These are phyloP conservation scores for Graphium colonna DNA, from an alignment of 2,888 invertebrate genomes.

Conservation along the genomic window DNA sequence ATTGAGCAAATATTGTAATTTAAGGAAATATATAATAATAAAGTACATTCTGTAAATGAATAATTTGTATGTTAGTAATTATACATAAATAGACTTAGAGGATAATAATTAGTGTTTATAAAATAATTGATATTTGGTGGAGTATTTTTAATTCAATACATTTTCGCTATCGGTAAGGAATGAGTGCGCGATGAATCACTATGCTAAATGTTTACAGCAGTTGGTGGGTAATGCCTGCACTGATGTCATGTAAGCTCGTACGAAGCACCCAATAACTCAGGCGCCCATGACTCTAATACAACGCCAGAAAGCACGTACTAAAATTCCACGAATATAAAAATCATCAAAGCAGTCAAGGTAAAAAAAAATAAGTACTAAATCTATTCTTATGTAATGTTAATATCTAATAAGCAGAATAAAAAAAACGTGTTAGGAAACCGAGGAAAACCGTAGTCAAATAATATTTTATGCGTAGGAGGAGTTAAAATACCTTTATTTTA, in stretches of 20 bases:
- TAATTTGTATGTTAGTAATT: conserved; percentile 1
- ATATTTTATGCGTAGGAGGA: conserved; percentile 61
- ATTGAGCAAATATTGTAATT: too few species aligned
- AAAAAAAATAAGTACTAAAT: conserved; percentile 20
- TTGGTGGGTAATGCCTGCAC: conserved; percentile 54
- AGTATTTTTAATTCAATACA: conserved; percentile 6
- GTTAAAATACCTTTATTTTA: conserved; percentile 73
- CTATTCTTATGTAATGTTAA: conserved; percentile 69
- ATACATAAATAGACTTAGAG: not conserved
- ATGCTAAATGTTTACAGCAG: conserved; percentile 56
- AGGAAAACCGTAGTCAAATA: conserved; percentile 25
- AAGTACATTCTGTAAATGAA: too few species aligned
- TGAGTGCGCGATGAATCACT: conserved; percentile 58
- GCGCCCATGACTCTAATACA: conserved; percentile 35
- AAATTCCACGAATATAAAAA: conserved; percentile 46
- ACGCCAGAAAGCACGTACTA: conserved; percentile 38
- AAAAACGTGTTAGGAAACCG: not conserved
- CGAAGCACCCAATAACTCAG: conserved; percentile 38
- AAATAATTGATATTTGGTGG: not conserved
- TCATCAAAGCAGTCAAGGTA: conserved; percentile 27
- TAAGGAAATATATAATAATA: too few species aligned
- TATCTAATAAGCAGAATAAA: conserved; percentile 28
- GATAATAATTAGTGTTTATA: not conserved
- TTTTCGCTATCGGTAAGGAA: conserved; percentile 7
- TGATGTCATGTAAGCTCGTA: conserved; percentile 65